Percentiles rank a stretch among this genome's conserved stretches.
phyloP scores from a whole-genome alignment of 2,888 invertebrate species.

The Crepidodera aurea region DNA sequence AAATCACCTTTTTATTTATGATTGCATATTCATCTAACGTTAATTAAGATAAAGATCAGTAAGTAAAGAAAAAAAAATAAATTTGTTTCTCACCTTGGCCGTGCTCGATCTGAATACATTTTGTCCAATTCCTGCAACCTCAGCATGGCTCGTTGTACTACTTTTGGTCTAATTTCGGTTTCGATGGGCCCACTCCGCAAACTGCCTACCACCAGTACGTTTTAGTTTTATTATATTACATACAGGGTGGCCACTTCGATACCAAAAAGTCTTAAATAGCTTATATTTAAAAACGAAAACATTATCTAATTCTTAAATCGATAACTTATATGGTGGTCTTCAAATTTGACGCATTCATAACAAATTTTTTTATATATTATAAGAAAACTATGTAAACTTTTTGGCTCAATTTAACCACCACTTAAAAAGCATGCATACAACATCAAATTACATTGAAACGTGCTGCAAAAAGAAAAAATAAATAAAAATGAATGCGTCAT shows the following conservation, averaged over 20 bases:
- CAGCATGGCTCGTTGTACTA: conserved; percentile 60
- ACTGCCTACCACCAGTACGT: conserved; percentile 61
- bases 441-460: neutral
- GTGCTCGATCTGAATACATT: conserved; percentile 58
- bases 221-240: conserved; percentile 47
- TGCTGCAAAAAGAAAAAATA: neutral
- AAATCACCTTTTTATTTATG: too few species aligned
- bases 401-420: conserved; percentile 20
- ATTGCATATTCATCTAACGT: too few species aligned
- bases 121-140: conserved; percentile 59
- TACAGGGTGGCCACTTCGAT: conserved; percentile 19
- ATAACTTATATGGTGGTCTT: neutral
- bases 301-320: neutral
- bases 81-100: conserved; percentile 58
- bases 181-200: conserved; percentile 57
- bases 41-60: too few species aligned
- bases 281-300: too few species aligned
- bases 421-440: conserved; percentile 10
- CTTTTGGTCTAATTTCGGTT: conserved; percentile 54
- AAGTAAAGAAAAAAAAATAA: conserved; percentile 4
- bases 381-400: conserved; percentile 12
- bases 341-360: conserved; percentile 24
- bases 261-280: conserved; percentile 30
- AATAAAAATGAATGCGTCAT: conserved; percentile 18
- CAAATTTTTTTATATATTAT: neutral